Conservation (phyloP, 2,113 vertebrate species). For the Aviceda subcristata region DNA sequence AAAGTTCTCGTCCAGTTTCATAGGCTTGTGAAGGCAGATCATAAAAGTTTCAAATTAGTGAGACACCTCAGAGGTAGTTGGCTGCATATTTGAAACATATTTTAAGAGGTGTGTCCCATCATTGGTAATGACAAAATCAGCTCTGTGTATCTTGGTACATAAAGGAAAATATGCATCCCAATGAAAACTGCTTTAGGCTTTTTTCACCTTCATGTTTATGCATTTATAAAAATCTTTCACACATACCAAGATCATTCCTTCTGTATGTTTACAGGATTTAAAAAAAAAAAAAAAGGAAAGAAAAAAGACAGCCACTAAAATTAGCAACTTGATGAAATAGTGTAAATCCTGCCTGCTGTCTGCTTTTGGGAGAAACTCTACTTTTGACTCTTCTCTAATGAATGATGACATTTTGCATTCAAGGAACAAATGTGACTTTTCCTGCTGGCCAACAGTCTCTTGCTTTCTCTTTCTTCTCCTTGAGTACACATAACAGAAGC, state of each 20-base stretch:
- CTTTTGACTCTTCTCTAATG: not conserved
- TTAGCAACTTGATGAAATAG: not conserved
- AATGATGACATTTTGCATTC: constrained; percentile 29
- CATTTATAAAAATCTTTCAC: not conserved
- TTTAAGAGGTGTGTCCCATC: not conserved
- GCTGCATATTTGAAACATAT: not conserved
- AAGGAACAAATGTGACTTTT: constrained; percentile 17
- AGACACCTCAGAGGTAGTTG: not conserved
- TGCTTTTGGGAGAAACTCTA: not conserved
- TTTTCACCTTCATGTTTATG: not conserved
- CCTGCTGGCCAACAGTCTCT: not conserved
- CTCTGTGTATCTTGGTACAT: not conserved
- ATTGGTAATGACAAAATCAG: constrained; percentile 35
- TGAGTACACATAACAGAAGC: not conserved
- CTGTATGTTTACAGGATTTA: not conserved
- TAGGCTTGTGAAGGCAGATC: not conserved
- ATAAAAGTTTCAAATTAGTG: constrained; percentile 17
- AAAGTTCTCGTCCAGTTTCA: not conserved
- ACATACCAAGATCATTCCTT: not conserved
- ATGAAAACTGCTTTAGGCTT: not conserved
- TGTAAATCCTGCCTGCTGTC: not conserved
- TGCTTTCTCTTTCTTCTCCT: not conserved
- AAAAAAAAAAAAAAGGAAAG: too few species aligned
- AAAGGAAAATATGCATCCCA: not conserved
- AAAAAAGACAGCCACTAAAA: not conserved